Conservation (phyloP, 2,888 invertebrate species). For the Dinocampus coccinellae region DNA sequence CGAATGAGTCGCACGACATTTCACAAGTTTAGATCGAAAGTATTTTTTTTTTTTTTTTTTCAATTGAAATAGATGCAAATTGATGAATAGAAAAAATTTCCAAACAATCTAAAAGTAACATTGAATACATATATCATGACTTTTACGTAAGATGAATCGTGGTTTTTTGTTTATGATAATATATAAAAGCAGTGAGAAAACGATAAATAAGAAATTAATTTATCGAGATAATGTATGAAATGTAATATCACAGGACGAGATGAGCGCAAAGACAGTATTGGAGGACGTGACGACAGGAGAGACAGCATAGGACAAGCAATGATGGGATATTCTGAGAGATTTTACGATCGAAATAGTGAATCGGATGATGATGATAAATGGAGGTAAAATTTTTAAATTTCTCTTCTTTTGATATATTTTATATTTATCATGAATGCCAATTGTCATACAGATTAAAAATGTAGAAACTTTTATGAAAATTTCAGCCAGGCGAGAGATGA, state of each 20-base stretch:
- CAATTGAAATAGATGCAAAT: neutral
- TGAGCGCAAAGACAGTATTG: conserved; percentile 72
- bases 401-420: neutral
- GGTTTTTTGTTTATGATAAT: neutral
- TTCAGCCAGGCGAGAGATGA: conserved; percentile 59
- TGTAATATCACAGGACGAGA: conserved; percentile 65
- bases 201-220: neutral
- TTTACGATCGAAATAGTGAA: conserved; percentile 73
- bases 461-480: conserved; percentile 14
- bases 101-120: neutral
- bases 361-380: conserved; percentile 72
- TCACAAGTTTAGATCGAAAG: neutral
- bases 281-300: conserved; percentile 70
- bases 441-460: conserved; percentile 22
- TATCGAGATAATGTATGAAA: conserved; percentile 30
- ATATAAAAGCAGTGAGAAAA: neutral
- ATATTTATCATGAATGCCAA: neutral
- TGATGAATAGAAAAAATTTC: neutral
- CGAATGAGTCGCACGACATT: neutral
- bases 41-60: no score
- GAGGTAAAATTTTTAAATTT: conserved; percentile 54
- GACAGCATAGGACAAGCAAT: conserved; percentile 69
- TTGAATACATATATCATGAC: conserved; percentile 15
- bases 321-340: conserved; percentile 72
- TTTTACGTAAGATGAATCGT: conserved; percentile 4